Percentiles rank a stretch among this genome's conserved stretches.
These are phyloP conservation scores for Pristionchus maxplancki DNA, from an alignment of 2,888 invertebrate genomes.

Conservation along the genomic window DNA sequence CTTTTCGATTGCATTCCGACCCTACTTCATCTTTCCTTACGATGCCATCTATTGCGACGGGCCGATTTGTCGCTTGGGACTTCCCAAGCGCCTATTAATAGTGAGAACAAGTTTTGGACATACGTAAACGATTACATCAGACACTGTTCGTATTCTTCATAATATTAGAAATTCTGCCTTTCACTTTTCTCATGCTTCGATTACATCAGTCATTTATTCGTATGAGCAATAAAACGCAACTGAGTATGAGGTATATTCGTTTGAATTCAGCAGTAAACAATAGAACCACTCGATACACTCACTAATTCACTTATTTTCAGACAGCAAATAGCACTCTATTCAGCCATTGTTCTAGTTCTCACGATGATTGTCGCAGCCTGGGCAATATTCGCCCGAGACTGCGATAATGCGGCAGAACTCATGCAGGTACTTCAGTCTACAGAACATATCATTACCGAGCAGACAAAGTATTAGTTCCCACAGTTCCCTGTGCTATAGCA, in stretches of 20 bases:
- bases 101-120: background rate
- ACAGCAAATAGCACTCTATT: too few species aligned
- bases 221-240: background rate
- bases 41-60: conserved; percentile 37
- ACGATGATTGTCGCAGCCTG: background rate
- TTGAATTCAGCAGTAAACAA: too few species aligned
- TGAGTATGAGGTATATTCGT: background rate
- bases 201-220: background rate
- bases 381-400: background rate
- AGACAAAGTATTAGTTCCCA: too few species aligned
- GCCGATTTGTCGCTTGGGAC: background rate
- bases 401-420: background rate
- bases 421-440: too few species aligned
- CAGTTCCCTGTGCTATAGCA: too few species aligned
- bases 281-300: too few species aligned
- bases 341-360: background rate
- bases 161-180: background rate
- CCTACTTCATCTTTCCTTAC: conserved; percentile 25
- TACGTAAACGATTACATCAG: background rate
- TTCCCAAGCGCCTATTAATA: background rate
- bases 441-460: too few species aligned
- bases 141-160: background rate
- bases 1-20: background rate
- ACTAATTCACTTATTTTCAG: too few species aligned
- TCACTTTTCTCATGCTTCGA: background rate